Evolutionary conservation across 2,113 vertebrate genomes (phyloP).

Genomic region (Mormoops blainvillei): DNA sequence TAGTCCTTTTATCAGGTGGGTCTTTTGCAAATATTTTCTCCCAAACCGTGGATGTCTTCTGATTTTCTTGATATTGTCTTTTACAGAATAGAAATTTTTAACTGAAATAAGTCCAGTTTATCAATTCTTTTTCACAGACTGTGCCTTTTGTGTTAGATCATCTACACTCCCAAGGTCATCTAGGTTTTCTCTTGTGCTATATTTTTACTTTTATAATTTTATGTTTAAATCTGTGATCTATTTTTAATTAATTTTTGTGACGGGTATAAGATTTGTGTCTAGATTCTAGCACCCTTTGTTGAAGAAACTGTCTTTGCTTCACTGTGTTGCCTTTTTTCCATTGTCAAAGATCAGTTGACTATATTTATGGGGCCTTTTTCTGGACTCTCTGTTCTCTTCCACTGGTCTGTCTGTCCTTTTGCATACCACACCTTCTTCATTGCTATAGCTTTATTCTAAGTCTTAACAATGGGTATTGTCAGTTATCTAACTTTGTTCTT

Average conservation of each 20-base stretch:
- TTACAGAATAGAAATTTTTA: neutral
- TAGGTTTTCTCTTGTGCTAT: neutral
- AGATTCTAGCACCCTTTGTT: neutral
- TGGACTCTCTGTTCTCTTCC: neutral
- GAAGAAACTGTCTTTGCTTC: neutral
- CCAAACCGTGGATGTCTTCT: neutral
- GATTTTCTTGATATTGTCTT: neutral
- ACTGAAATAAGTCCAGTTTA: neutral
- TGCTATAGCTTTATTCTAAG: neutral
- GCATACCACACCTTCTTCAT: neutral
- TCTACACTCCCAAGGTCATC: neutral
- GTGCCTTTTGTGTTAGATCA: neutral
- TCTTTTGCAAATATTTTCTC: neutral
- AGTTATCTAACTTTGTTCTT: neutral
- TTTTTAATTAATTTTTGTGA: neutral
- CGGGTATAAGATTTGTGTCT: neutral
- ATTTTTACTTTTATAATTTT: neutral
- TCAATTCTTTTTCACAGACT: neutral
- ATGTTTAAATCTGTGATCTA: neutral
- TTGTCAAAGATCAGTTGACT: neutral
- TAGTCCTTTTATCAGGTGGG: neutral
- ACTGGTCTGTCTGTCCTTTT: neutral
- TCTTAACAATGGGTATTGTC: neutral
- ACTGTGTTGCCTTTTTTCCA: neutral
- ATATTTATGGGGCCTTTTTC: neutral